Evolutionary conservation across 2,113 vertebrate genomes (phyloP).

Genomic region (Hypanus sabinus): DNA sequence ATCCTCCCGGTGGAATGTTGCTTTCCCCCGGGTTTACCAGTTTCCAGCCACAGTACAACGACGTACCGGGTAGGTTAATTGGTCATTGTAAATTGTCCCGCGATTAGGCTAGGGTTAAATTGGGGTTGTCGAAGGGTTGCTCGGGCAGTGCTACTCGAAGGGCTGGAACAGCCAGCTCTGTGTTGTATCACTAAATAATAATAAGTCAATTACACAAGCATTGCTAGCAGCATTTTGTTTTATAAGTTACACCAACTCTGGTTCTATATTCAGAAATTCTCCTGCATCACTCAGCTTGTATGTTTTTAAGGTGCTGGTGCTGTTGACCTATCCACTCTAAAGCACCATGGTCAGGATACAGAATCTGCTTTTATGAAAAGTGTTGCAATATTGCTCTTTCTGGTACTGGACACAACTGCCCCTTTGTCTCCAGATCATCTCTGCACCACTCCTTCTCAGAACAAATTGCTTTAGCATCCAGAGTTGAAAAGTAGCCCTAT

Average conservation of each 20-base stretch:
- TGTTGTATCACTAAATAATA: too few species aligned
- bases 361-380: background rate
- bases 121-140: too few species aligned
- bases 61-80: too few species aligned
- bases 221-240: background rate
- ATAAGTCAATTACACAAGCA: background rate
- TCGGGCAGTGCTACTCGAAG: too few species aligned
- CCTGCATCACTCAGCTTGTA: background rate
- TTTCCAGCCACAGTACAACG: too few species aligned
- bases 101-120: too few species aligned
- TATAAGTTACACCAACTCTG: background rate
- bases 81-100: too few species aligned
- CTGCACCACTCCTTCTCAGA: background rate
- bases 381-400: background rate
- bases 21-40: too few species aligned
- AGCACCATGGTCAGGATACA: background rate
- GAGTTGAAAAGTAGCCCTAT: slow-evolving; percentile 27
- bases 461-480: slow-evolving; percentile 12
- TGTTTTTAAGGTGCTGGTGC: background rate
- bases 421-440: background rate
- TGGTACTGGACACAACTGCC: background rate
- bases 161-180: too few species aligned
- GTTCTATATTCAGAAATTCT: background rate
- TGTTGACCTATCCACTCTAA: background rate
- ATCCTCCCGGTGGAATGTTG: too few species aligned